These are phyloP conservation scores for Pachliopta kotzebuea DNA, from an alignment of 2,888 invertebrate genomes.

Conservation along the genomic window DNA sequence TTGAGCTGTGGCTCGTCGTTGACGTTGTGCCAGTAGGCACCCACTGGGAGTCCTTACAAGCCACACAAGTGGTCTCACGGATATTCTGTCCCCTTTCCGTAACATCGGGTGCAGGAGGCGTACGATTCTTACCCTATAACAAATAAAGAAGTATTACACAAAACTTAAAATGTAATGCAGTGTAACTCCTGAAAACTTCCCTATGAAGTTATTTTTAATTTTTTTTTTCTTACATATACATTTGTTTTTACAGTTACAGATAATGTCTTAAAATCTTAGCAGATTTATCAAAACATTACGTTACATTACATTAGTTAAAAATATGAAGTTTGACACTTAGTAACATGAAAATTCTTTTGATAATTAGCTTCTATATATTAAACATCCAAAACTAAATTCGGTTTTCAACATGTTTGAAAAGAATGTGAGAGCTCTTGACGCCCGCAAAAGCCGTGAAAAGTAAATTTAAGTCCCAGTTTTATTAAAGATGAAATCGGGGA, in stretches of 20 bases:
- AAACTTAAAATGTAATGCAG: neutral
- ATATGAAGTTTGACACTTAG: too few species aligned
- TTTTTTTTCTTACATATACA: too few species aligned
- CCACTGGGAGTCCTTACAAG: slow-evolving; percentile 70
- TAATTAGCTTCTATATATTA: slow-evolving; percentile 9
- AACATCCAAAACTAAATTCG: slow-evolving; percentile 4
- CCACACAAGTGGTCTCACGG: slow-evolving; percentile 49
- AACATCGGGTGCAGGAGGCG: slow-evolving; percentile 77
- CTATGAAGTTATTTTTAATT: slow-evolving; percentile 5
- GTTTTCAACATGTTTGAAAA: slow-evolving; percentile 18
- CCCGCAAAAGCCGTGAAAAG: slow-evolving; percentile 7
- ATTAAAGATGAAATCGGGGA: slow-evolving; percentile 20
- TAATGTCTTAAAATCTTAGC: too few species aligned
- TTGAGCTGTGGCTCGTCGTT: slow-evolving; percentile 80
- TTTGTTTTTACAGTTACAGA: too few species aligned
- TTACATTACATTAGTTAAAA: too few species aligned
- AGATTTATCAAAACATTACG: too few species aligned
- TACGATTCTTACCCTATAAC: slow-evolving; percentile 26
- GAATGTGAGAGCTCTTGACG: neutral
- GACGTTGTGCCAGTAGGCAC: slow-evolving; percentile 72
- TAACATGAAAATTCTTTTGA: slow-evolving; percentile 11
- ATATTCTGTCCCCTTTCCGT: slow-evolving; percentile 65
- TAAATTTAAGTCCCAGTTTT: slow-evolving; percentile 14
- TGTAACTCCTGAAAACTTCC: slow-evolving; percentile 5
- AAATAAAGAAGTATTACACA: slow-evolving; percentile 5